Percentiles rank a stretch among this genome's conserved stretches.
Conservation (phyloP, 2,113 vertebrate genomes). For the Gobiocypris rarus region DNA sequence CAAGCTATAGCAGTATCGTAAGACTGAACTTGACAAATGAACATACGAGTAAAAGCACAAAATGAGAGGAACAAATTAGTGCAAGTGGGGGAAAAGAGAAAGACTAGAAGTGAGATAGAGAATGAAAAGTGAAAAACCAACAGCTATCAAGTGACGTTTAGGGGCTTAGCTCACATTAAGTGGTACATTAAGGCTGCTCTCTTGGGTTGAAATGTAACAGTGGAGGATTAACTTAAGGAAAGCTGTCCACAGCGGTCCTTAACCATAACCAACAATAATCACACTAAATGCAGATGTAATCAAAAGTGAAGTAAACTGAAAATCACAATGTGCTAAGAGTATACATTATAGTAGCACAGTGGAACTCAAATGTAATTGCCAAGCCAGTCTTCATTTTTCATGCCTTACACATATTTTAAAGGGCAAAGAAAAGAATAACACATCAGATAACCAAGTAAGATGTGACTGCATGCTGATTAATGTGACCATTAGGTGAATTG, state of each 20-base stretch:
- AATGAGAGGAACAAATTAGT: not conserved
- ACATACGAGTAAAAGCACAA: slow-evolving; percentile 3
- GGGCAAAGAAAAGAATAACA: not conserved
- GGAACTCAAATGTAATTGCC: not conserved
- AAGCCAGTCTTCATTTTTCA: not conserved
- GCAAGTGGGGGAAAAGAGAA: not conserved
- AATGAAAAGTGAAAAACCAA: not conserved
- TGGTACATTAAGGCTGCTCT: slow-evolving; percentile 33
- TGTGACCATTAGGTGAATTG: not conserved
- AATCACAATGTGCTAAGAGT: slow-evolving; percentile 4
- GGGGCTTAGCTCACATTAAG: slow-evolving; percentile 43
- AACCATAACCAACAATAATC: not conserved
- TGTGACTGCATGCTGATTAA: not conserved
- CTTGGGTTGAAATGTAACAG: slow-evolving; percentile 1
- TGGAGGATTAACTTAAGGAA: slow-evolving; percentile 7
- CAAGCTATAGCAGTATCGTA: not conserved
- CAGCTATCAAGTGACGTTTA: slow-evolving; percentile 18
- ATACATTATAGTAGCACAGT: not conserved
- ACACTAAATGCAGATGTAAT: slow-evolving; percentile 7
- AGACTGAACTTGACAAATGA: not conserved
- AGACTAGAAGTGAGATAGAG: not conserved
- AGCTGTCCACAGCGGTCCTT: not conserved
- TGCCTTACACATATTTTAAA: not conserved
- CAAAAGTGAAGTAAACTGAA: slow-evolving; percentile 19
- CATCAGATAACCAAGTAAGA: not conserved